These are phyloP conservation scores for Gambusia holbrooki DNA, from an alignment of 2,113 vertebrate species.

Conservation along the genomic window DNA sequence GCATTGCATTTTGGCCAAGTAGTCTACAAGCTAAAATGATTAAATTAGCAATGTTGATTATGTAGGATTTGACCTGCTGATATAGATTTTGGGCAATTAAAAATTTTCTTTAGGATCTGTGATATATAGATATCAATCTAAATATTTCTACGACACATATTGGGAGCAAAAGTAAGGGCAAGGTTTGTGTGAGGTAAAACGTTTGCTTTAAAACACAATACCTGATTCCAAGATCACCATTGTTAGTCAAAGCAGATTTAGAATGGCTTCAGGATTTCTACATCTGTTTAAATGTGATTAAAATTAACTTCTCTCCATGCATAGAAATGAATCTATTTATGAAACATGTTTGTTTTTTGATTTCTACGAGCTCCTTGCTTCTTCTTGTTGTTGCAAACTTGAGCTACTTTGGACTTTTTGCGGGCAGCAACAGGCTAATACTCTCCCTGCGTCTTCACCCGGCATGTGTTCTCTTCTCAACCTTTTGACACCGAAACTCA, in stretches of 20 bases:
- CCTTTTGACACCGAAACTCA: conserved; percentile 73
- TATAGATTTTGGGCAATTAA: no score
- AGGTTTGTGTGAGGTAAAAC: not conserved
- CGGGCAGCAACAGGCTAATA: conserved; percentile 3
- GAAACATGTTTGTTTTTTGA: not conserved
- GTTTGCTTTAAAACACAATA: not conserved
- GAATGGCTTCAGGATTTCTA: not conserved
- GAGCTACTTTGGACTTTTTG: conserved; percentile 11
- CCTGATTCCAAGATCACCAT: not conserved
- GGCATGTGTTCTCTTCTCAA: conserved; percentile 55
- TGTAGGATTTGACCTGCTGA: no score
- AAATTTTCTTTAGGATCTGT: no score
- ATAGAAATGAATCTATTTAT: not conserved
- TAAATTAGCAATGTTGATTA: no score
- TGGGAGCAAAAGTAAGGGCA: not conserved
- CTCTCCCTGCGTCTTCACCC: conserved; percentile 44
- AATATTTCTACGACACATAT: not conserved
- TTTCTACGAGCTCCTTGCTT: not conserved
- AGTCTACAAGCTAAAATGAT: no score
- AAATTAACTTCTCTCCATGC: not conserved
- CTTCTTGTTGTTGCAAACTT: conserved; percentile 6
- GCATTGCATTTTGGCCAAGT: no score
- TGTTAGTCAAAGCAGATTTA: not conserved
- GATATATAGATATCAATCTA: no score
- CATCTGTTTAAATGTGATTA: not conserved